Evolutionary conservation across 23 tunicate genomes (phyloP).

Genomic region (Phallusia fumigata): DNA sequence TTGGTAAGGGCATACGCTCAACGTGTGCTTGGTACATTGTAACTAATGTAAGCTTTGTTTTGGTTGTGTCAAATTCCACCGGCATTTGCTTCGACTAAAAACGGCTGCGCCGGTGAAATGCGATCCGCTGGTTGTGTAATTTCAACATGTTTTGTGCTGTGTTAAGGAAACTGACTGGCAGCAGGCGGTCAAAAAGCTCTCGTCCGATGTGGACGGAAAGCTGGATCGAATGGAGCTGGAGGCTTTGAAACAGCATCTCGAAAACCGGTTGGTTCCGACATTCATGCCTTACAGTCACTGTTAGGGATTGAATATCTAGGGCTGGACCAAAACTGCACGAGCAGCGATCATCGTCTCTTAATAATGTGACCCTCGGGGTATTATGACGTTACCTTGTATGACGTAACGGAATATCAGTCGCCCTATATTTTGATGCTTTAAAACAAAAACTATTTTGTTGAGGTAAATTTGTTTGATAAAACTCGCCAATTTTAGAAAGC

Average conservation of each 20-base stretch:
- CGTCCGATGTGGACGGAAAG: constrained; percentile 79
- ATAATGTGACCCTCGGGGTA: too few relatives aligned
- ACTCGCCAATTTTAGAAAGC: too few relatives aligned
- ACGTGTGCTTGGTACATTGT: not conserved
- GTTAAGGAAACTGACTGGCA: constrained; percentile 80
- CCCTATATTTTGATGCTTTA: too few relatives aligned
- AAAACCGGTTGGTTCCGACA: constrained; percentile 64
- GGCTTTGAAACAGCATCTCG: constrained; percentile 63
- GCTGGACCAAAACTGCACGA: too few relatives aligned
- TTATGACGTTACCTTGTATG: too few relatives aligned
- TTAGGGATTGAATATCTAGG: too few relatives aligned
- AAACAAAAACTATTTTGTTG: too few relatives aligned
- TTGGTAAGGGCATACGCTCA: not conserved
- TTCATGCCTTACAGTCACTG: too few relatives aligned
- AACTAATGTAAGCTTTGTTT: not conserved
- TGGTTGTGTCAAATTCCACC: not conserved
- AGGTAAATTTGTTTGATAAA: too few relatives aligned
- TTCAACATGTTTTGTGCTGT: not conserved
- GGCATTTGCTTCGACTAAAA: not conserved
- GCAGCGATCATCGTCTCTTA: too few relatives aligned
- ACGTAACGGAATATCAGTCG: too few relatives aligned
- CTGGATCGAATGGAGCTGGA: constrained; percentile 87
- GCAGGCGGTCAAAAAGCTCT: constrained; percentile 56
- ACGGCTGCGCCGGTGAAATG: too few relatives aligned
- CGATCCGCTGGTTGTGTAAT: not conserved